Conservation (phyloP, 2,888 invertebrate genomes). For the Nephrocerus scutellatus region DNA sequence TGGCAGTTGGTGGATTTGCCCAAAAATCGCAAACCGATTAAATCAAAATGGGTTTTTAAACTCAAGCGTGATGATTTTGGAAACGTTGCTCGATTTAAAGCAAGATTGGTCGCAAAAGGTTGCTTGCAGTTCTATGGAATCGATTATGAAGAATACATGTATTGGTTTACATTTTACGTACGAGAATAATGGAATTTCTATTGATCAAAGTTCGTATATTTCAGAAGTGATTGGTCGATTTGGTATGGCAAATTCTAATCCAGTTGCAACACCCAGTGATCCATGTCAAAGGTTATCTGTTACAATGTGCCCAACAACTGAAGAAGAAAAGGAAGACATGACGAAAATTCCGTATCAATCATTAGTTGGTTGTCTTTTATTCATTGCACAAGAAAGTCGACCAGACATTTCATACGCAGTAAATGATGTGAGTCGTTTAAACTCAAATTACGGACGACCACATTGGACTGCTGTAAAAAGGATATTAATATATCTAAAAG, state of each 20-base stretch:
- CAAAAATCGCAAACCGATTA: no score
- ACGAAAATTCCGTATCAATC: slow-evolving; percentile 19
- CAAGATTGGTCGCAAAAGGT: no score
- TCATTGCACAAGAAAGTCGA: slow-evolving; percentile 18
- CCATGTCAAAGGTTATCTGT: slow-evolving; percentile 15
- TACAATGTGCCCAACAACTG: slow-evolving; percentile 18
- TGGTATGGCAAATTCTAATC: slow-evolving; percentile 16
- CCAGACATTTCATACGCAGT: slow-evolving; percentile 19
- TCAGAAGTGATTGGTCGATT: slow-evolving; percentile 13
- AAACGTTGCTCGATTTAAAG: no score
- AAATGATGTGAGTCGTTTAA: slow-evolving; percentile 13
- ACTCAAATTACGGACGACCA: slow-evolving; percentile 17
- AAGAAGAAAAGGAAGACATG: slow-evolving; percentile 17
- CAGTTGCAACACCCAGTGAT: slow-evolving; percentile 17
- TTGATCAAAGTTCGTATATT: slow-evolving; percentile 5
- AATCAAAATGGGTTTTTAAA: no score
- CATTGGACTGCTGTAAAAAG: slow-evolving; percentile 21
- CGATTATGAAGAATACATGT: no score
- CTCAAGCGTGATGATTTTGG: no score
- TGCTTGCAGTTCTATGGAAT: no score
- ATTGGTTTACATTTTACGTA: no score
- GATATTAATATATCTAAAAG: slow-evolving; percentile 19
- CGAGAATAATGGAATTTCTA: no score
- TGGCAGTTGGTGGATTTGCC: no score
- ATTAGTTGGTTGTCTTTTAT: slow-evolving; percentile 17